Evolutionary conservation across 2,113 vertebrate genomes (phyloP).

Genomic region (Podiceps cristatus): DNA sequence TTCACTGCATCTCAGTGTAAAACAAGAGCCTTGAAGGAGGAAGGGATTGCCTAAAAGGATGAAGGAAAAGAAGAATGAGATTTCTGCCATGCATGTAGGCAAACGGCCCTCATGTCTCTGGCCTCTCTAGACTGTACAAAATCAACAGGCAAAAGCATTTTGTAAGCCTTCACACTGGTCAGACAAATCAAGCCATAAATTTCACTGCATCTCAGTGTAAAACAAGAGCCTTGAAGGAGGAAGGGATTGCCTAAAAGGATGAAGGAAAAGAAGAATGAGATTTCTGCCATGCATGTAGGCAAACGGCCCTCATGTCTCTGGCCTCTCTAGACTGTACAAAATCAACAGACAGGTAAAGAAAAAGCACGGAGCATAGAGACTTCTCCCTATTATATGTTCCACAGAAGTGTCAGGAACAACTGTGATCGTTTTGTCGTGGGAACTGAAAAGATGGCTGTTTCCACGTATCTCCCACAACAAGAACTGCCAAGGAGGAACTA

Average conservation of each 20-base stretch:
- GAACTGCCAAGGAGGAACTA: background rate
- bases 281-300: background rate
- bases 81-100: background rate
- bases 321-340: background rate
- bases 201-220: background rate
- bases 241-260: background rate
- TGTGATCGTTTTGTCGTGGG: background rate
- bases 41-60: background rate
- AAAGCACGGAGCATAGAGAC: background rate
- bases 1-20: background rate
- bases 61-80: background rate
- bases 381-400: background rate
- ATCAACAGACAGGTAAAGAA: constrained; percentile 14
- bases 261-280: background rate
- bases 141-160: constrained; percentile 24
- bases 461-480: background rate
- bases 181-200: constrained; percentile 2
- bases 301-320: background rate
- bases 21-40: background rate
- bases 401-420: background rate
- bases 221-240: background rate
- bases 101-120: background rate
- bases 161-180: background rate
- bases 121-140: background rate
- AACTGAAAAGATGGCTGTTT: background rate